phyloP scores from a whole-genome alignment of 2,797 vertebrate species.

The Tympanoctomys barrerae region DNA sequence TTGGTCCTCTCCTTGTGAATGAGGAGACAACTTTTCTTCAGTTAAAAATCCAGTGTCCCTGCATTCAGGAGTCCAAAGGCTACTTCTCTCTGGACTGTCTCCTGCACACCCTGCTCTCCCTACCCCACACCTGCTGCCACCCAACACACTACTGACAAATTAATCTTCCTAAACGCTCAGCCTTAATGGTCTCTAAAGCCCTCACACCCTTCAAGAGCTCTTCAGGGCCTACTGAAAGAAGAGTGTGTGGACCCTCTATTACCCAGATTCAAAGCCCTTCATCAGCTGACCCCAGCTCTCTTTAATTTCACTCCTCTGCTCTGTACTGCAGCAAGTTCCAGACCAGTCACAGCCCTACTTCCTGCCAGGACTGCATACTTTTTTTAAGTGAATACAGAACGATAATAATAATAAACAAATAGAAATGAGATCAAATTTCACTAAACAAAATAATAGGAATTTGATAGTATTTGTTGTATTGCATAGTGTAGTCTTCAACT shows the following conservation, averaged over 20 bases:
- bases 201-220: slow-evolving; percentile 26
- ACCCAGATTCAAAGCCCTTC: not conserved
- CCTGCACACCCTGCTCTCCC: not conserved
- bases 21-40: slow-evolving; percentile 62
- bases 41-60: slow-evolving; percentile 80
- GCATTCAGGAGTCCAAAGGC: slow-evolving; percentile 76
- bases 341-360: not conserved
- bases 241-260: not conserved
- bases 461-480: too few species aligned
- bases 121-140: not conserved
- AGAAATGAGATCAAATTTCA: too few species aligned
- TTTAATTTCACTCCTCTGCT: not conserved
- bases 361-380: not conserved
- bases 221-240: not conserved
- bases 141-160: slow-evolving; percentile 15
- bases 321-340: not conserved
- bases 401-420: too few species aligned
- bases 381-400: too few species aligned
- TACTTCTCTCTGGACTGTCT: not conserved
- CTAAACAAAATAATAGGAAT: too few species aligned
- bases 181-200: not conserved
- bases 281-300: not conserved
- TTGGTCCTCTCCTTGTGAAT: not conserved
- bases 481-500: too few species aligned
- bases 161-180: slow-evolving; percentile 58